Base-by-base conservation (phyloP, 1,140 invertebrate genomes). In the Luehdorfia chinensis region DNA sequence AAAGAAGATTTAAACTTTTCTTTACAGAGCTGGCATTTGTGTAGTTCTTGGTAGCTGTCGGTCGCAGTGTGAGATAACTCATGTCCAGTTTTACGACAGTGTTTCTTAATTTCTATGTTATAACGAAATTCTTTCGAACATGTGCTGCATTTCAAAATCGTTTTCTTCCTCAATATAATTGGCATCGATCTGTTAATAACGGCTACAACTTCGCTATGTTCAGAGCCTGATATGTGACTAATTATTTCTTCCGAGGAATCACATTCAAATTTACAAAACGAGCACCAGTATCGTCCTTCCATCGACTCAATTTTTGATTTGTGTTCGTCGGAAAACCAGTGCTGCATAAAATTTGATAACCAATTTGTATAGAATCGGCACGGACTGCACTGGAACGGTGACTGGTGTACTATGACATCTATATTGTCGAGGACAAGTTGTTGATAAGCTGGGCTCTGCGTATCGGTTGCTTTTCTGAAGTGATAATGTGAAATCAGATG, bases 341-440 rank as follows among this genome's bases (percentile, higher is more conserved):
- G 95, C 6, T 87, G 81, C 63, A 94, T 81, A 64, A 96, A 95
- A 32, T 91, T 87, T 12, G 90, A 84, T 14, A 93, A 88, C 34
- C 90, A 92, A 72, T 96, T 96, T 58, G 92, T 94, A 79, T 95
- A 97, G 78, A 95, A 97, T 31, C 91, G 90, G 78, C 95, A 97
- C 1, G 93, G 87, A 12, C 89, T 89, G 66, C 95, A 97, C 73
- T 96, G 95, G 68, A 93, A 97, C 0, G 94, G 94, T 46, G 93
- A 92, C 58, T 95, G 92, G 21, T 90, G 88, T 1, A 95, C 91
- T 57, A 96, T 92, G 50, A 90, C 91, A 41, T 87, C 89, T 69
- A 95, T 94, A 74, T 96, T 94, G 31, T 92, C 89, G 13, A 95
- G 84, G 28, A 96, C 90, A 59, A 94, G 88, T 13, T 86, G 73